phyloP scores from a whole-genome alignment of 1,140 invertebrate species.

The Rhagoletis zephyria region DNA sequence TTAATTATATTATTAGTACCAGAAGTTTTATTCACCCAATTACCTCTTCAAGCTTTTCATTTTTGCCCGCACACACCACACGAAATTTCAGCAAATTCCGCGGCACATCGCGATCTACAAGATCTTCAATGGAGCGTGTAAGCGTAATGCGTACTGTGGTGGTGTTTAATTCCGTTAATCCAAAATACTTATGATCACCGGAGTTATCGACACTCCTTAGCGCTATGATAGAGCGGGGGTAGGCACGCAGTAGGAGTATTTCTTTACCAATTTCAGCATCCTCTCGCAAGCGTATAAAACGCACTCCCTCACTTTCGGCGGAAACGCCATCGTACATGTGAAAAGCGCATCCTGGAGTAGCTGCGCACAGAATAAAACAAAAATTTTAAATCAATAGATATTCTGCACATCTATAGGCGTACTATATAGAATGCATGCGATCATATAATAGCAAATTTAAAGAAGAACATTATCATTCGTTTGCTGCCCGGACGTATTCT shows the following conservation, averaged over 20 bases:
- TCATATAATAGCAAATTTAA: too few species aligned
- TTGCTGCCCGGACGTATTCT: too few species aligned
- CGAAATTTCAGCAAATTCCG: conserved; percentile 89
- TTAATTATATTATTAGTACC: background rate
- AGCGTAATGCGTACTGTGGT: conserved; percentile 83
- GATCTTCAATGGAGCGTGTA: conserved; percentile 82
- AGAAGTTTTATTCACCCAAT: conserved; percentile 54
- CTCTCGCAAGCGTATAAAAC: conserved; percentile 71
- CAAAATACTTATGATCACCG: conserved; percentile 72
- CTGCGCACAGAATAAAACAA: conserved; percentile 12
- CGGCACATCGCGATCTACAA: conserved; percentile 85
- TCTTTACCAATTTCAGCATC: conserved; percentile 69
- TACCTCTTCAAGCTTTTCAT: conserved; percentile 73
- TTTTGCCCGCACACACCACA: conserved; percentile 76
- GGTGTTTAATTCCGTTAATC: conserved; percentile 75
- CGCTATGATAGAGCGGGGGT: conserved; percentile 66
- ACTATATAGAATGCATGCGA: too few species aligned
- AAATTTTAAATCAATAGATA: background rate
- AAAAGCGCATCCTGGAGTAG: conserved; percentile 64
- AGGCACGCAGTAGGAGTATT: conserved; percentile 68
- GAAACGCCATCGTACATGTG: conserved; percentile 68
- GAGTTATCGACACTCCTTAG: conserved; percentile 62
- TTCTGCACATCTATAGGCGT: too few species aligned
- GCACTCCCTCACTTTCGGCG: conserved; percentile 70
- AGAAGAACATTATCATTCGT: too few species aligned